A percentile compares a stretch with the other conserved stretches of the same genome.
Evolutionary conservation across 2,113 vertebrate species (phyloP).

Genomic region (Paraplagusia blochii): DNA sequence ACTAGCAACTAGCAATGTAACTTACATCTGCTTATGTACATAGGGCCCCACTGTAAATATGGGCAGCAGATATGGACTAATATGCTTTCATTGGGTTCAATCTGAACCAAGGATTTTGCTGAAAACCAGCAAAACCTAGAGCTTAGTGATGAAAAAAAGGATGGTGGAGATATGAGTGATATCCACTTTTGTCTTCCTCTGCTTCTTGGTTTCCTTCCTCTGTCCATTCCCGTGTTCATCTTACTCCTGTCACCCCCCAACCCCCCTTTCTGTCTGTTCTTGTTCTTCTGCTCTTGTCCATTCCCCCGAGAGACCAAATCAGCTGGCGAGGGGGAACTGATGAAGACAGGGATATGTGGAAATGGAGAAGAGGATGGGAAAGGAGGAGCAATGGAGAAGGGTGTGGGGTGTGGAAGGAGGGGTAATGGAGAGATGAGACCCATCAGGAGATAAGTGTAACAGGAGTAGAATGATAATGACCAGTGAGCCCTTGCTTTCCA

Average conservation of each 20-base stretch:
- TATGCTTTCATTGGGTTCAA: not conserved
- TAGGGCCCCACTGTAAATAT: no score
- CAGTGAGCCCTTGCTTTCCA: constrained; percentile 20
- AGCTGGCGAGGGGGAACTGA: constrained; percentile 35
- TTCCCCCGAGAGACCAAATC: constrained; percentile 38
- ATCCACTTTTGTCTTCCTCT: not conserved
- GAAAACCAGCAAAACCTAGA: constrained; percentile 7
- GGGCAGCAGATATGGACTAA: not conserved
- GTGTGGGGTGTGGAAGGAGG: not conserved
- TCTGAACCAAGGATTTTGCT: constrained; percentile 15
- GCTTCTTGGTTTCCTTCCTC: not conserved
- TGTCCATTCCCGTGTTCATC: not conserved
- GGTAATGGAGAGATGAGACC: constrained; percentile 21
- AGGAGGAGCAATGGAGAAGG: constrained; percentile 5
- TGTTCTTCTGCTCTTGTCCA: constrained; percentile 7
- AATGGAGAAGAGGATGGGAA: constrained; percentile 19
- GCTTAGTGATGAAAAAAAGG: constrained; percentile 1
- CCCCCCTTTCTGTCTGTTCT: not conserved
- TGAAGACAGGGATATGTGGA: constrained; percentile 54
- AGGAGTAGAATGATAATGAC: constrained; percentile 53
- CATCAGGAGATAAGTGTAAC: constrained; percentile 47
- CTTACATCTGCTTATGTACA: no score
- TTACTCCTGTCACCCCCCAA: constrained; percentile 4
- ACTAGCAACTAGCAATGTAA: no score
- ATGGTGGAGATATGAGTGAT: constrained; percentile 5